Evolutionary conservation across 2,113 vertebrate species (phyloP).

Genomic region (Piliocolobus tephrosceles): DNA sequence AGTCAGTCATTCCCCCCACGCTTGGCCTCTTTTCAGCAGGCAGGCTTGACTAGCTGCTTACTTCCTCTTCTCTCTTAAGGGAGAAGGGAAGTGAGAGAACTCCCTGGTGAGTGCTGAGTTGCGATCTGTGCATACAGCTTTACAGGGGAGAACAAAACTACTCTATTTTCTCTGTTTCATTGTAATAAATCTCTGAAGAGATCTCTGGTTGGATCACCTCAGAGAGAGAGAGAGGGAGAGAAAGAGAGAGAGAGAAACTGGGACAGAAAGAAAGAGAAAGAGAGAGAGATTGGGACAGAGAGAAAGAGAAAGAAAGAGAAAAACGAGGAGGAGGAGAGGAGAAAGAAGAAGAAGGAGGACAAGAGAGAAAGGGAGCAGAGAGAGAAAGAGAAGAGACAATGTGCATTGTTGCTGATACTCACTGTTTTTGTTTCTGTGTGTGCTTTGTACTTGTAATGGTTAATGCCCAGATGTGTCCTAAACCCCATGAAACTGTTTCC

Average conservation of each 20-base stretch:
- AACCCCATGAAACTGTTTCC: not conserved
- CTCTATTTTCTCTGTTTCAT: conserved; percentile 58
- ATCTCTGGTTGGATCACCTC: not conserved
- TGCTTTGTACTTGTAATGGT: conserved; percentile 1
- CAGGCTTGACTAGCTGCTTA: conserved; percentile 59
- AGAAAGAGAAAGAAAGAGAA: not conserved
- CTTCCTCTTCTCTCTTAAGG: conserved; percentile 23
- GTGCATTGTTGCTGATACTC: not conserved
- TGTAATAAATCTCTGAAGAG: conserved; percentile 60
- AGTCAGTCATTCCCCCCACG: conserved; percentile 64
- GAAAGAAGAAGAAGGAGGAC: not conserved
- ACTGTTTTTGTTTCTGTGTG: not conserved
- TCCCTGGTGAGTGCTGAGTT: conserved; percentile 49
- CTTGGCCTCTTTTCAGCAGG: conserved; percentile 73
- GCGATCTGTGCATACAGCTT: conserved; percentile 29
- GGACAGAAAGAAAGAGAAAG: too few relatives aligned
- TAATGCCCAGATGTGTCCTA: not conserved
- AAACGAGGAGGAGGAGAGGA: not conserved
- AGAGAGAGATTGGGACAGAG: not conserved
- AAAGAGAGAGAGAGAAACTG: not conserved
- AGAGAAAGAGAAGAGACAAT: not conserved
- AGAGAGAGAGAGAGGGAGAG: not conserved
- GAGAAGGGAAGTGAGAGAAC: conserved; percentile 46
- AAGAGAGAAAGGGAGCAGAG: not conserved
- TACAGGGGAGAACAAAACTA: not conserved